Percentiles rank a stretch among this genome's conserved stretches.
These are phyloP conservation scores for Suncus etruscus DNA, from an alignment of 2,113 vertebrate genomes.

Conservation along the genomic window DNA sequence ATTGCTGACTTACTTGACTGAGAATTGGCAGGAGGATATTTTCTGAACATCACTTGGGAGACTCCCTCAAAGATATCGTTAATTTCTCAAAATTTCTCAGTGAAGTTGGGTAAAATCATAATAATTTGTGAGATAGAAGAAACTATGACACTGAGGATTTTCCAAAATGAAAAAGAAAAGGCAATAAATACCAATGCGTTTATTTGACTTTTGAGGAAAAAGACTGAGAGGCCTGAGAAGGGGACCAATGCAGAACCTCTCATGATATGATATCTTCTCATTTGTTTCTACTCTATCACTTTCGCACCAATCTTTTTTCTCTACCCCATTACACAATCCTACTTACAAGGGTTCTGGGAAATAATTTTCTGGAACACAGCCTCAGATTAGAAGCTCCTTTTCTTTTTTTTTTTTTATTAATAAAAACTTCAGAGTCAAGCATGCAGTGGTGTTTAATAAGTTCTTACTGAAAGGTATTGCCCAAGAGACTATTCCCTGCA, in stretches of 20 bases:
- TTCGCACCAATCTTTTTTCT: no score
- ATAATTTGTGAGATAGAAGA: background rate
- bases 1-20: no score
- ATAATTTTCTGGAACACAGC: background rate
- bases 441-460: background rate
- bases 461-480: background rate
- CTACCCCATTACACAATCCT: no score
- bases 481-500: background rate
- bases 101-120: background rate
- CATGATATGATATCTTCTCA: background rate
- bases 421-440: background rate
- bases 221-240: no score
- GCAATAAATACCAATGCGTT: background rate
- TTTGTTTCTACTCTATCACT: background rate
- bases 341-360: background rate
- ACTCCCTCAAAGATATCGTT: background rate
- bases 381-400: background rate
- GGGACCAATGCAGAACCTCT: rapidly evolving
- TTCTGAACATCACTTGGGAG: no score
- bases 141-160: background rate
- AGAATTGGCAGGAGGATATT: no score
- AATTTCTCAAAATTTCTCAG: background rate
- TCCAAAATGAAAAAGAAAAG: background rate
- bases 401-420: background rate
- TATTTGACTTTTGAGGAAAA: background rate